Evolutionary conservation across 2,113 vertebrate species (phyloP), one percentile per base, ranked within the genome.

Genomic region (Cyanoliseus patagonus): DNA sequence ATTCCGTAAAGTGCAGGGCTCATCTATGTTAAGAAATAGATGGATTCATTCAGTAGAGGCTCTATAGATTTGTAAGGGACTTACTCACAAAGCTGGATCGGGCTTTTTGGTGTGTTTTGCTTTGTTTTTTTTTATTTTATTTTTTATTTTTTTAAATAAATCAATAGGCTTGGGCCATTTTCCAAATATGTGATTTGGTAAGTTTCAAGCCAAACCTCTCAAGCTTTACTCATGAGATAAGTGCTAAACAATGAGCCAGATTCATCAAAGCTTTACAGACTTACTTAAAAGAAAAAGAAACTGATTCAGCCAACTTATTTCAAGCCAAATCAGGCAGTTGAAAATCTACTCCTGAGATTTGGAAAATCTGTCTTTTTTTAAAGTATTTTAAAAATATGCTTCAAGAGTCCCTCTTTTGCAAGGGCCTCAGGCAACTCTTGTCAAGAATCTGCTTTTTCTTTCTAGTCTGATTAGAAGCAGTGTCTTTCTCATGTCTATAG

Each of bases 141-240:
- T 42, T 42, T 39, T 52, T 44, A 61, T 44, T 47, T 49, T 67
- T 28, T 3, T 46, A 90, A 94, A 96, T 88, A 96, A 94, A 97
- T 95, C 96, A 96, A 96, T 95, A 94, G 86, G 91, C 83, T 94
- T 83, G 88, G 96, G 96, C 81, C 86, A 95, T 96, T 97, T 96
- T 96, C 92, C 97, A 97, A 91, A 95, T 86, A 96, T 70, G 88
- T 77, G 96, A 97, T 97, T 97, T 94, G 94, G 81, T 94, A 97
- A 96, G 91, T 95, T 97, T 94, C 69, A 95, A 97, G 96, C 96
- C 97, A 97, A 97, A 97, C 88, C 91, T 94, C 96, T 97, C 94
- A 97, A 97, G 96, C 95, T 97, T 97, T 96, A 95, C 94, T 96
- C 94, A 91, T 94, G 96, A 97, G 96, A 96, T 97, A 97, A 97